These are phyloP conservation scores for Typhlomys cinereus DNA, from an alignment of 2,113 vertebrate species.

Conservation along the genomic window DNA sequence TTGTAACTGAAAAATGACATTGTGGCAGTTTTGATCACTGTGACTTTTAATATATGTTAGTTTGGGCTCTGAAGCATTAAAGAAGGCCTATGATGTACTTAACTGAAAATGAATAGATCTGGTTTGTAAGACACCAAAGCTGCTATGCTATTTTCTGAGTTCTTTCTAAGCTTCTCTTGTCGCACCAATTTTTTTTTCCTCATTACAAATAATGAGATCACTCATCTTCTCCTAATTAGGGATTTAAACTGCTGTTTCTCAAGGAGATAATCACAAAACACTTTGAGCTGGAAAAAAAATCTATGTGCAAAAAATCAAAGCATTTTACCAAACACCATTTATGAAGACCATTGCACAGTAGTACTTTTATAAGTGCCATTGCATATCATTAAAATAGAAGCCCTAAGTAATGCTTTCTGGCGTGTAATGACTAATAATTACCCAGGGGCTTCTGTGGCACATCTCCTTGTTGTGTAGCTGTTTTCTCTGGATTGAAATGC, in stretches of 20 bases:
- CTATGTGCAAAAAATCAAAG: background rate
- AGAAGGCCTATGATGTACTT: background rate
- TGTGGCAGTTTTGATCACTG: background rate
- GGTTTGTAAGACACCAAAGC: conserved; percentile 38
- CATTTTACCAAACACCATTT: background rate
- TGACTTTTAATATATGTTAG: background rate
- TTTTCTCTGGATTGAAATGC: background rate
- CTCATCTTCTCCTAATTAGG: background rate
- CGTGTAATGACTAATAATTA: background rate
- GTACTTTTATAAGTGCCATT: background rate
- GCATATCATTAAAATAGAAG: background rate
- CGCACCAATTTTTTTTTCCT: background rate
- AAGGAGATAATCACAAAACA: conserved; percentile 16
- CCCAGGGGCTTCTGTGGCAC: background rate
- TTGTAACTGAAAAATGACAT: background rate
- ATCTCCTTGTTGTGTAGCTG: background rate
- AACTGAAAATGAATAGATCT: background rate
- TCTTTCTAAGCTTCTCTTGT: background rate
- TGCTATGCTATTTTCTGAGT: background rate
- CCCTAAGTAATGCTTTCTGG: background rate
- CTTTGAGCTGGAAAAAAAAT: background rate
- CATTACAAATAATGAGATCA: conserved; percentile 11
- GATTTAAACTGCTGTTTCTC: background rate
- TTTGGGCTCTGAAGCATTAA: conserved; percentile 26
- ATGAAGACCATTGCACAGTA: background rate